Percentiles rank a stretch among this genome's conserved stretches.
phyloP scores from a whole-genome alignment of 1,140 invertebrate genomes.

The Platyscapa corneri region DNA sequence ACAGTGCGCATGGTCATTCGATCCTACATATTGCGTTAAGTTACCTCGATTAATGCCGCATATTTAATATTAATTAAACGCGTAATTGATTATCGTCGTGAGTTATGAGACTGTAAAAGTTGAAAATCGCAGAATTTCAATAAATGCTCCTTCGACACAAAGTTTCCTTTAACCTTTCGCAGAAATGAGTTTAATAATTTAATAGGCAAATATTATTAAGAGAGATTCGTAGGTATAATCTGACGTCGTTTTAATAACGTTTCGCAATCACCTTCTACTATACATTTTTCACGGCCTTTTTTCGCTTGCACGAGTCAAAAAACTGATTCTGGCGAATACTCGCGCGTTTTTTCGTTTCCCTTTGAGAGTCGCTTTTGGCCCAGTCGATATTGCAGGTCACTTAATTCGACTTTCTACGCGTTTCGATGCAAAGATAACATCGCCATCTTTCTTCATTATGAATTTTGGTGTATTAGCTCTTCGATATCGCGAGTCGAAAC shows the following conservation, averaged over 20 bases:
- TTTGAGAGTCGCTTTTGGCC: not conserved
- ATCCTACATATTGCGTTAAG: not conserved
- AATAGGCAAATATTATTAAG: not conserved
- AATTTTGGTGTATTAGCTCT: not conserved
- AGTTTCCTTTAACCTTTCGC: too few relatives aligned
- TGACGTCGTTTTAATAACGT: conserved; percentile 32
- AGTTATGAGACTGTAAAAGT: too few relatives aligned
- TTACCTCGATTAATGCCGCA: too few relatives aligned
- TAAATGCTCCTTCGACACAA: too few relatives aligned
- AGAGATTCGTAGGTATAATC: not conserved
- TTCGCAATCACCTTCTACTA: conserved; percentile 39
- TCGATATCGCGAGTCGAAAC: not conserved
- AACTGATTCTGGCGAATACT: not conserved
- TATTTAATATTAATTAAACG: too few relatives aligned
- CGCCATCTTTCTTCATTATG: not conserved
- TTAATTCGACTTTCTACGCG: not conserved
- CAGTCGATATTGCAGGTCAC: not conserved
- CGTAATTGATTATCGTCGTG: too few relatives aligned
- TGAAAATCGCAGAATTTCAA: too few relatives aligned
- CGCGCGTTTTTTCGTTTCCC: too few relatives aligned
- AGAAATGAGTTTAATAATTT: not conserved
- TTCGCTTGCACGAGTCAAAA: not conserved
- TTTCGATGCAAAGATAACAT: not conserved
- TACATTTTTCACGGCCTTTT: not conserved
- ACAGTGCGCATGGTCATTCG: not conserved